Percentiles rank a stretch among this genome's conserved stretches.
Evolutionary conservation across 37 sponge, comb jelly and placozoan species (phyloP).

Genomic region (Ianthella basta): DNA sequence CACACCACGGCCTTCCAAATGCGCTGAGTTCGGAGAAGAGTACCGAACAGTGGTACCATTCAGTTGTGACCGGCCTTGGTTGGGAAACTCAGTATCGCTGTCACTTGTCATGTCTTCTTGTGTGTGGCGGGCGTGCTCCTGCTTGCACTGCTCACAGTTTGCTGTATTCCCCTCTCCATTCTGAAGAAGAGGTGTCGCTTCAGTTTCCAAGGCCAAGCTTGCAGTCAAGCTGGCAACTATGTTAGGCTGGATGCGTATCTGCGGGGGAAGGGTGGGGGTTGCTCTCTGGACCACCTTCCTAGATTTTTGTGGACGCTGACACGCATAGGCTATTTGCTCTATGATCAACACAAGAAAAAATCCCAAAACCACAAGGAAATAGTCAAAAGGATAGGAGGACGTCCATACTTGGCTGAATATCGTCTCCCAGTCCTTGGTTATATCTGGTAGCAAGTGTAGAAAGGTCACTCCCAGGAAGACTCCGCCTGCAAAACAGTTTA

Average conservation of each 20-base stretch:
- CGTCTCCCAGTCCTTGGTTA: not conserved
- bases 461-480: conserved; percentile 39
- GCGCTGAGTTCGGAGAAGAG: not conserved
- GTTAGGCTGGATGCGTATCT: not conserved
- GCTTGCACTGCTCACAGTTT: not conserved
- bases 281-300: not conserved
- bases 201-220: no score
- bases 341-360: conserved; percentile 39
- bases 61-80: not conserved
- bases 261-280: no score
- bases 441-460: conserved; percentile 35
- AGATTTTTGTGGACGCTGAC: not conserved
- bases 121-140: not conserved
- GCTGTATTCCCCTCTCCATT: no score
- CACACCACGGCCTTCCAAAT: not conserved
- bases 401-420: conserved; percentile 1
- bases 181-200: no score
- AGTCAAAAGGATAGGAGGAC: conserved; percentile 9
- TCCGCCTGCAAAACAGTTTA: conserved; percentile 45
- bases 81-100: not conserved
- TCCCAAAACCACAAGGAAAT: conserved; percentile 27
- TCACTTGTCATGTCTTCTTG: not conserved
- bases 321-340: conserved; percentile 23
- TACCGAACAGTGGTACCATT: not conserved
- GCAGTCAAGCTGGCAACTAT: not conserved